phyloP scores from a whole-genome alignment of 1,140 invertebrate species.

The Monomorium pharaonis region DNA sequence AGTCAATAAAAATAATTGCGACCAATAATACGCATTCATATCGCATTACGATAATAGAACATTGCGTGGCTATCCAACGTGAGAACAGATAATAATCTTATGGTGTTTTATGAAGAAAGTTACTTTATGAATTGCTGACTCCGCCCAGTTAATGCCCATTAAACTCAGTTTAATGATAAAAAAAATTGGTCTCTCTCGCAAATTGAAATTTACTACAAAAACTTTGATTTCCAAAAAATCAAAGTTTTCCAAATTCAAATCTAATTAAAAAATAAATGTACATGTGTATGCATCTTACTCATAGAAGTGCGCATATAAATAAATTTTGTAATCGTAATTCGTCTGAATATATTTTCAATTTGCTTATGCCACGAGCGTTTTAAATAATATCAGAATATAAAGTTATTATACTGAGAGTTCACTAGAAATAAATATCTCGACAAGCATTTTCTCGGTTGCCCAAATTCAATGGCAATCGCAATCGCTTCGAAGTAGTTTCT shows the following conservation, averaged over 20 bases:
- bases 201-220: neutral
- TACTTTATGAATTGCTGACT: neutral
- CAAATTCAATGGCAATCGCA: slow-evolving; percentile 9
- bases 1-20: neutral
- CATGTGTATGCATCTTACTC: neutral
- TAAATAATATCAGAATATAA: neutral
- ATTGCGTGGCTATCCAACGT: neutral
- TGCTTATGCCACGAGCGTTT: neutral
- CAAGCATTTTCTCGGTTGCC: neutral
- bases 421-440: slow-evolving; percentile 13
- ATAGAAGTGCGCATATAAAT: neutral
- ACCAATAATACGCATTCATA: neutral
- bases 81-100: neutral
- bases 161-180: slow-evolving; percentile 11
- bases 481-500: neutral
- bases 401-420: neutral
- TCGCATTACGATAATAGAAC: neutral
- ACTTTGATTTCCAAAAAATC: neutral
- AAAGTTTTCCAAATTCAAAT: no score
- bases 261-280: neutral
- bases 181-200: neutral
- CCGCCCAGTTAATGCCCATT: no score
- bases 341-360: neutral
- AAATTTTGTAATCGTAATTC: neutral
- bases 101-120: neutral